phyloP scores from a whole-genome alignment of 2,113 vertebrate species.

The Pagrus major region DNA sequence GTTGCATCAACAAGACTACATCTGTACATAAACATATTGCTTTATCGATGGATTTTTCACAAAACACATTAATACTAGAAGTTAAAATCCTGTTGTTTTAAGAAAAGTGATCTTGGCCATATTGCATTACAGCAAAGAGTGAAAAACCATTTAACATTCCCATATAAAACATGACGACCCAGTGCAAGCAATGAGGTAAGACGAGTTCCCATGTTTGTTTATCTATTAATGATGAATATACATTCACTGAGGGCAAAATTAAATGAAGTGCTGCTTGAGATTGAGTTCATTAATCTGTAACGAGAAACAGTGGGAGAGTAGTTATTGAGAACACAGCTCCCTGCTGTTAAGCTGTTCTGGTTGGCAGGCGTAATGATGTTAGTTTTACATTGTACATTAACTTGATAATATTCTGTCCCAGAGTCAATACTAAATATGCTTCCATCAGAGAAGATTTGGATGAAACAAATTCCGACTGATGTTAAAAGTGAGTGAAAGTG shows the following conservation, averaged over 20 bases:
- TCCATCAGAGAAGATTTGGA: constrained; percentile 53
- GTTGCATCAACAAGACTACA: too few relatives aligned
- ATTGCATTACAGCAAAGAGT: neutral
- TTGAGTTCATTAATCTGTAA: constrained; percentile 79
- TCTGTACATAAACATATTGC: too few relatives aligned
- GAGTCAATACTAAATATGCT: constrained; percentile 48
- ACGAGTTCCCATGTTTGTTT: constrained; percentile 67
- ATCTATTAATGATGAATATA: constrained; percentile 69
- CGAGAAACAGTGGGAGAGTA: constrained; percentile 69
- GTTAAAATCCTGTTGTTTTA: neutral
- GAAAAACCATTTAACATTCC: constrained; percentile 14
- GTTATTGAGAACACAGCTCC: constrained; percentile 72
- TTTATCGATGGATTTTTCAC: neutral
- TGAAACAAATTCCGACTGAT: constrained; percentile 35
- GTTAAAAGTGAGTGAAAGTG: neutral
- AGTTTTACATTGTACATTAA: constrained; percentile 78
- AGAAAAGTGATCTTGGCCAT: neutral
- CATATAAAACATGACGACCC: constrained; percentile 3
- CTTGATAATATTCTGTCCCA: constrained; percentile 71
- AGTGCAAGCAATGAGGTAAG: constrained; percentile 28
- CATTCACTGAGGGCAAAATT: constrained; percentile 64
- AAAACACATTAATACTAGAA: neutral
- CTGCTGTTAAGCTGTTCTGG: constrained; percentile 78
- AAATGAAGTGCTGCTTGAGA: constrained; percentile 67
- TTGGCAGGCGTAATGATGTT: constrained; percentile 74